These are phyloP conservation scores for Hafferia zeledoni DNA, from an alignment of 2,797 vertebrate species.

Conservation along the genomic window DNA sequence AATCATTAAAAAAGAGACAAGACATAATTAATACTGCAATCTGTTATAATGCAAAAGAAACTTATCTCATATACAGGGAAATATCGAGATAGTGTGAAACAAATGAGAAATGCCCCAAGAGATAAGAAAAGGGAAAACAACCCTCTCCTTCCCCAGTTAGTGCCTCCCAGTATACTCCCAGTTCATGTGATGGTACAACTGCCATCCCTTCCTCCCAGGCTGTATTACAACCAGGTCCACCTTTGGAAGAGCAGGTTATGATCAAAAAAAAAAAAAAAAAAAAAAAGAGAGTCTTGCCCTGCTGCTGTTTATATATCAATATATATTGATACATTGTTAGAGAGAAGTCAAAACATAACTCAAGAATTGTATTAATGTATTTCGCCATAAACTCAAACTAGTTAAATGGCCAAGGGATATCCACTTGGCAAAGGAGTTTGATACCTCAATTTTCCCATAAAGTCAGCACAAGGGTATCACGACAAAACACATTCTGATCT, in stretches of 20 bases:
- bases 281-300: neutral
- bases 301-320: slow-evolving; percentile 29
- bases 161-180: neutral
- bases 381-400: slow-evolving; percentile 37
- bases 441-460: neutral
- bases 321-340: neutral
- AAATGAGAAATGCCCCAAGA: neutral
- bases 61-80: neutral
- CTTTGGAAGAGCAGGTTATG: neutral
- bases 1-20: slow-evolving; percentile 31
- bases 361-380: neutral
- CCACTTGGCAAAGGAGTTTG: neutral
- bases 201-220: neutral
- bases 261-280: neutral
- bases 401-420: slow-evolving; percentile 24
- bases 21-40: slow-evolving; percentile 3
- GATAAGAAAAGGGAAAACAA: neutral
- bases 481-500: neutral
- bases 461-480: neutral
- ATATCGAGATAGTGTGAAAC: neutral
- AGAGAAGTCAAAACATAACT: slow-evolving; percentile 34
- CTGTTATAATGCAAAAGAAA: neutral
- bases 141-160: neutral
- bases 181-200: neutral
- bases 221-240: neutral